Base-by-base conservation (phyloP, 53 echinoderm and acorn worm species). In the Stichopus horrens region DNA sequence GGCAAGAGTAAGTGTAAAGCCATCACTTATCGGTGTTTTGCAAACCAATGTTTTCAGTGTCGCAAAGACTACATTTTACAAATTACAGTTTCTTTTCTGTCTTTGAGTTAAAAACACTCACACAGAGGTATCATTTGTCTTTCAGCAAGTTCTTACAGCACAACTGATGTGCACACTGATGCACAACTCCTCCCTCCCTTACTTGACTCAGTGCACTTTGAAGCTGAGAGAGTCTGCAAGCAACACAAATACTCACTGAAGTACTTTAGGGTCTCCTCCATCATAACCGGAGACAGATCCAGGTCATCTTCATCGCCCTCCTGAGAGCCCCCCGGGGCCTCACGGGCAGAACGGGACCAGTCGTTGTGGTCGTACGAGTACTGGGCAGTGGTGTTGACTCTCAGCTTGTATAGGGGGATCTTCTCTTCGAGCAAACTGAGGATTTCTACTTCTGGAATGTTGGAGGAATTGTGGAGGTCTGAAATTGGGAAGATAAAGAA, bases 391-490 rank as follows among this genome's bases (percentile, higher is more conserved):
- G 99, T 99, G 90, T 99, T 96, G 0, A 96, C 99, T 22, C 99
- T 93, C 52, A 99, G 92, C 54, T 90, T 96, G 92, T 99, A 99
- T 21, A 99, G 91, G 0, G 99, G 99, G 58, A 96, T 96, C 86
- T 92, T 93, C 91, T 99, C 99, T 52, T 96, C 96, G 23, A 98
- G 83, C 8, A 96, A 92, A 52, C 99, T 99, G 89, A 99, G 90
- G 83, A 99, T 92, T 86, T 99, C 99, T 73, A 99, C 94, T 85
- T 99, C 99, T 58, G 99, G 96, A 79, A 99, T 93, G 93, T 99
- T 96, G 79, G 99, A 94, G 77, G 83, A 92, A 87, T 96, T 94
- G 90, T 94, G 95, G 58, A 99, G 92, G 89, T 99, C 99, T 95
- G 92, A 7, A 18, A 71, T 37, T 37, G 37, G 37, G 37, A 37